These are phyloP conservation scores for Coccyzus lansbergi DNA, from an alignment of 2,797 vertebrate genomes.

Conservation along the genomic window DNA sequence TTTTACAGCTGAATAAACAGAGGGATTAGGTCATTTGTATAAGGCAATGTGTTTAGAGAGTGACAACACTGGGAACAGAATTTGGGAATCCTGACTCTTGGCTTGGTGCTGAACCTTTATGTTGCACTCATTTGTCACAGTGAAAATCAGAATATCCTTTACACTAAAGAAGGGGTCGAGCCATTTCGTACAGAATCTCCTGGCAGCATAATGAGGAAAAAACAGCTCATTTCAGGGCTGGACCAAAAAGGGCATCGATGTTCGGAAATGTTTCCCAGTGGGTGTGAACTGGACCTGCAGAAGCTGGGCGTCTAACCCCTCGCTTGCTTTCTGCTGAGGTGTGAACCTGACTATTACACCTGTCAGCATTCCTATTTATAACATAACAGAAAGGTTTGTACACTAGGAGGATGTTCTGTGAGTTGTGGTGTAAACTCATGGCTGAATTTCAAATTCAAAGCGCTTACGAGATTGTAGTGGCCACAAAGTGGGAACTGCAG, in stretches of 20 bases:
- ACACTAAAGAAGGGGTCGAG: background rate
- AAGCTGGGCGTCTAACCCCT: background rate
- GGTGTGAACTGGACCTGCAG: background rate
- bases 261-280: background rate
- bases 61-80: background rate
- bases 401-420: background rate
- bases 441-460: no score
- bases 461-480: background rate
- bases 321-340: background rate
- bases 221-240: background rate
- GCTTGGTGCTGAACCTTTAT: background rate
- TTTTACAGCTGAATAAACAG: constrained; percentile 63
- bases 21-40: constrained; percentile 19
- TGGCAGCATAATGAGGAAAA: background rate
- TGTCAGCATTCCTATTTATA: background rate
- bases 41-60: background rate
- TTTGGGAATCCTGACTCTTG: background rate
- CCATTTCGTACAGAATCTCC: background rate
- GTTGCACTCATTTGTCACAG: background rate
- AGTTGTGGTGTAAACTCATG: background rate
- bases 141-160: background rate
- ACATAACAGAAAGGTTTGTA: background rate
- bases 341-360: background rate
- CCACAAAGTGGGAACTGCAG: background rate
- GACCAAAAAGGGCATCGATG: background rate